Percentiles rank a stretch among this genome's conserved stretches.
Conservation (phyloP, 2,797 vertebrate species). For the Stomatorhinus walkeri region DNA sequence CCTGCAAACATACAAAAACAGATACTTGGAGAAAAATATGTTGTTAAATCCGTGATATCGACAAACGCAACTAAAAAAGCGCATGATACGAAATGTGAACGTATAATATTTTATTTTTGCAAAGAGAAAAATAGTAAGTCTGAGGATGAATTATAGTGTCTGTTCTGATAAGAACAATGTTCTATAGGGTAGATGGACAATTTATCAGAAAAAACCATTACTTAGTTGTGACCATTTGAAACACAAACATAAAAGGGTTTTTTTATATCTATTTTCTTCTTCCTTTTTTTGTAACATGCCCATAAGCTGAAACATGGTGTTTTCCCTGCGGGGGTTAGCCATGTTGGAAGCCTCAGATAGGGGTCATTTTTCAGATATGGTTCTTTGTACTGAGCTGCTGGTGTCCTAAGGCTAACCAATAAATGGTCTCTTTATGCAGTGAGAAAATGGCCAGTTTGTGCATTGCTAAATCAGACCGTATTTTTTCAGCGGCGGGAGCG, state of each 20-base stretch:
- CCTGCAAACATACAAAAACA: background rate
- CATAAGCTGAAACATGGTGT: conserved; percentile 52
- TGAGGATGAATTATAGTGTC: background rate
- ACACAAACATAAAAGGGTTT: conserved; percentile 20
- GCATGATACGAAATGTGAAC: background rate
- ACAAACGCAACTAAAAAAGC: background rate
- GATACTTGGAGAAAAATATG: background rate
- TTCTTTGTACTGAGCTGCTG: conserved; percentile 34
- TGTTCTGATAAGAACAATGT: conserved; percentile 7
- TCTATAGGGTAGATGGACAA: conserved; percentile 6
- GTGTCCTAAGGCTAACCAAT: conserved; percentile 64
- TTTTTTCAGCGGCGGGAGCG: conserved; percentile 60
- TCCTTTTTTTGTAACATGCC: conserved; percentile 56
- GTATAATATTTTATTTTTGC: background rate
- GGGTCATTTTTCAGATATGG: conserved; percentile 62
- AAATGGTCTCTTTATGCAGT: conserved; percentile 72
- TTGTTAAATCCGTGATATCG: background rate
- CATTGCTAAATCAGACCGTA: conserved; percentile 76
- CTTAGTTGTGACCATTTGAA: conserved; percentile 25
- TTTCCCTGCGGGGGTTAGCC: conserved; percentile 56
- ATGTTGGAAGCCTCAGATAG: conserved; percentile 56
- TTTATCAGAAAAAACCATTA: conserved; percentile 19
- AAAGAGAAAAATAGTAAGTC: conserved; percentile 7
- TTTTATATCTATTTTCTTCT: conserved; percentile 33
- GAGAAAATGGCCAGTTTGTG: conserved; percentile 75